A percentile compares a stretch with the other conserved stretches of the same genome.
Evolutionary conservation across 2,113 vertebrate genomes (phyloP).

Genomic region (Prionailurus viverrinus): DNA sequence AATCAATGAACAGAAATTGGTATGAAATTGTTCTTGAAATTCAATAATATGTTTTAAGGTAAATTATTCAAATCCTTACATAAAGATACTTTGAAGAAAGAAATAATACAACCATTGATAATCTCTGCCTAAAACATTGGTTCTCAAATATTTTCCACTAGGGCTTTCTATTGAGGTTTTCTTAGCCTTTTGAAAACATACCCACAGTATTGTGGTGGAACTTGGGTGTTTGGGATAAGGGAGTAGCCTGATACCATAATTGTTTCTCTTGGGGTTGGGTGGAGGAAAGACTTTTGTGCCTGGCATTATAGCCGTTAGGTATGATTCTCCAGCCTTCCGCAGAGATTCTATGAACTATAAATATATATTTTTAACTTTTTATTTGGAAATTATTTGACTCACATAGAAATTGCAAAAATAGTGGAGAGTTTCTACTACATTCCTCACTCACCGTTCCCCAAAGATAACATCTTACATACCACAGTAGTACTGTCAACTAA

Average conservation of each 20-base stretch:
- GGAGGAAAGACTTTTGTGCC: background rate
- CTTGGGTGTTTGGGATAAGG: background rate
- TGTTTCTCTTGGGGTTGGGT: background rate
- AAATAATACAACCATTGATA: background rate
- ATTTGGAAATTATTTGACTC: background rate
- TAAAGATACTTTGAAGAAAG: constrained; percentile 38
- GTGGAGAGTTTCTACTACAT: background rate
- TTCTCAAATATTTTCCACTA: background rate
- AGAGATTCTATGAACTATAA: background rate
- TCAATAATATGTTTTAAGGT: background rate
- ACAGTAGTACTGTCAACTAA: background rate
- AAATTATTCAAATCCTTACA: constrained; percentile 2
- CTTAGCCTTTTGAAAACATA: background rate
- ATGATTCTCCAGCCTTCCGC: background rate
- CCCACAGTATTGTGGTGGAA: background rate
- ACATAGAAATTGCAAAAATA: background rate
- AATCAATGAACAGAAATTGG: constrained; percentile 12
- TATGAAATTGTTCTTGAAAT: constrained; percentile 56
- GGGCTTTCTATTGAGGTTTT: background rate
- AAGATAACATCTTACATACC: background rate
- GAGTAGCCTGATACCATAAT: background rate
- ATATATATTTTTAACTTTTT: background rate
- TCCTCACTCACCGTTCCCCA: background rate
- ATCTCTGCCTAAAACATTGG: constrained; percentile 10
- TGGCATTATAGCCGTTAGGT: background rate